Conservation (phyloP, 2,888 invertebrate species). For the Drosophila fulvimacula region DNA sequence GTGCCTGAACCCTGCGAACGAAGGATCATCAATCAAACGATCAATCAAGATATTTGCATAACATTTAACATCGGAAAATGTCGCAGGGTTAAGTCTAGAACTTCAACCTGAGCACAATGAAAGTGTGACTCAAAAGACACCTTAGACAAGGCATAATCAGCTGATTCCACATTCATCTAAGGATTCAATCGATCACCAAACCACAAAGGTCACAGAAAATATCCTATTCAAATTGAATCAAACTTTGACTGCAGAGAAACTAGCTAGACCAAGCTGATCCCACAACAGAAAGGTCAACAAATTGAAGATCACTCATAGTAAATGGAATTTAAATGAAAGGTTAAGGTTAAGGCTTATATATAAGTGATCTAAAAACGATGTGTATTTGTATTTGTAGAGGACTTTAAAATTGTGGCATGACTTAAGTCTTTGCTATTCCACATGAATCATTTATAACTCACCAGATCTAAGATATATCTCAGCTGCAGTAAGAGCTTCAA, state of each 20-base stretch:
- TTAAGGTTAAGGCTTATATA: background rate
- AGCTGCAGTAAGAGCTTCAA: background rate
- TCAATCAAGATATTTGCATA: slow-evolving; percentile 49
- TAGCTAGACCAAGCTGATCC: background rate
- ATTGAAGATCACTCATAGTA: background rate
- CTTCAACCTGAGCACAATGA: slow-evolving; percentile 5
- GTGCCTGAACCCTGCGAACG: background rate
- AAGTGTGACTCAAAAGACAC: background rate
- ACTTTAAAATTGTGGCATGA: no score
- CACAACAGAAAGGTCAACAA: background rate
- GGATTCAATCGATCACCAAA: background rate
- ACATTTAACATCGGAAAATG: slow-evolving; percentile 5
- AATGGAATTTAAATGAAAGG: background rate
- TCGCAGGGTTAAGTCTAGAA: background rate
- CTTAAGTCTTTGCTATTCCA: no score
- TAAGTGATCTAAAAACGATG: background rate
- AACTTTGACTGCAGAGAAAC: background rate
- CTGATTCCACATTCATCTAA: background rate
- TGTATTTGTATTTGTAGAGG: background rate
- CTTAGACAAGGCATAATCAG: background rate
- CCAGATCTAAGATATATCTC: background rate
- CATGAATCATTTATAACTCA: no score
- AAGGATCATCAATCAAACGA: slow-evolving; percentile 46
- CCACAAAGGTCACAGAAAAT: background rate
- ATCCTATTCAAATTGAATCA: background rate